These are phyloP conservation scores for Macrophya annulata DNA, from an alignment of 2,888 invertebrate genomes.

Conservation along the genomic window DNA sequence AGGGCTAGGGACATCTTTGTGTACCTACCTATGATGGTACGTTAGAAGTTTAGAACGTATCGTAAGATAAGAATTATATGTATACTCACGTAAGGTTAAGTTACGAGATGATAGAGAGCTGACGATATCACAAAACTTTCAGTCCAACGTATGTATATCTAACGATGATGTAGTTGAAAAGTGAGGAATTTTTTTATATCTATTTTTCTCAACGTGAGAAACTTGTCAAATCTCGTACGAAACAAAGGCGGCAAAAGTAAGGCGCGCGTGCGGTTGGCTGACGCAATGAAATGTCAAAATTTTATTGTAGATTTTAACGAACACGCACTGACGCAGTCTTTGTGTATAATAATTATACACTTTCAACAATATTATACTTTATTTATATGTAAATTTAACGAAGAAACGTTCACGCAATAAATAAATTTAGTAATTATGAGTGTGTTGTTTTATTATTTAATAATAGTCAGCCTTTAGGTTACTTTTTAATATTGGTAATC, in stretches of 20 bases:
- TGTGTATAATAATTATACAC: background rate
- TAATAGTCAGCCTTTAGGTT: conserved; percentile 64
- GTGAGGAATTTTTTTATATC: background rate
- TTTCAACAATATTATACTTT: background rate
- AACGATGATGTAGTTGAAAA: background rate
- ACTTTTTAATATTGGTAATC: conserved; percentile 53
- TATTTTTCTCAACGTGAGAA: background rate
- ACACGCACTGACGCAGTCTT: background rate
- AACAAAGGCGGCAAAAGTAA: conserved; percentile 55
- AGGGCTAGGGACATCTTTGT: background rate
- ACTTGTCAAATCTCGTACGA: conserved; percentile 37
- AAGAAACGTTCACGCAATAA: conserved; percentile 23
- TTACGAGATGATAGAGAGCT: conserved; percentile 41
- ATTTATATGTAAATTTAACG: conserved; percentile 17
- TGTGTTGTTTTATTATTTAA: conserved; percentile 55
- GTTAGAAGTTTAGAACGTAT: conserved; percentile 1
- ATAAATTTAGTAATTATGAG: conserved; percentile 21
- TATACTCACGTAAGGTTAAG: conserved; percentile 30
- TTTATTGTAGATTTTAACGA: conserved; percentile 18
- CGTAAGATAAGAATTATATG: background rate
- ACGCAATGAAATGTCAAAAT: conserved; percentile 70
- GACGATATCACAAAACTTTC: conserved; percentile 34
- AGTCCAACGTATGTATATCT: conserved; percentile 9
- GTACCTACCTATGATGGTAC: background rate
- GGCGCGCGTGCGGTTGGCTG: conserved; percentile 61